A percentile compares a stretch with the other conserved stretches of the same genome.
Evolutionary conservation across 2,797 vertebrate species (phyloP).

Genomic region (Clarias fuscus): DNA sequence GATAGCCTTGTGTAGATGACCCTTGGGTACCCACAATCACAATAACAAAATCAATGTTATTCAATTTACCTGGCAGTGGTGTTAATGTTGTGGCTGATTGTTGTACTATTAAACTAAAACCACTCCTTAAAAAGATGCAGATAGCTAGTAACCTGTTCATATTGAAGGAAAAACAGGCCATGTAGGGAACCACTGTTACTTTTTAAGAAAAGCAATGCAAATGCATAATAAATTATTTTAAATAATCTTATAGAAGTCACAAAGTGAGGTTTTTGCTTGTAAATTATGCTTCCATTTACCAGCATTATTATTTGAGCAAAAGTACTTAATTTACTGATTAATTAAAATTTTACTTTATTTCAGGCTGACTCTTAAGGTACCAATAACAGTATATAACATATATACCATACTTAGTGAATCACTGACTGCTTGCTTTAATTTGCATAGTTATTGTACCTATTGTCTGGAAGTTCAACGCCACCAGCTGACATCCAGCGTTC

Average conservation of each 20-base stretch:
- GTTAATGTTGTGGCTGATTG: too few relatives aligned
- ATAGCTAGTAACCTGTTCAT: not conserved
- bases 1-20: too few relatives aligned
- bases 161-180: not conserved
- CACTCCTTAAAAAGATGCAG: not conserved
- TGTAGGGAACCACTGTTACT: not conserved
- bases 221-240: not conserved
- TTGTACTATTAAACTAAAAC: not conserved
- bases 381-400: too few relatives aligned
- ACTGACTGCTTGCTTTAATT: not conserved
- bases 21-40: too few relatives aligned
- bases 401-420: not conserved
- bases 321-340: not conserved
- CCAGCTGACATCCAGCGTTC: constrained; percentile 97
- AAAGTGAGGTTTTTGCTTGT: not conserved
- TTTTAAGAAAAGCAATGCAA: not conserved
- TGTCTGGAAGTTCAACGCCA: constrained; percentile 97
- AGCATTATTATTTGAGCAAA: not conserved
- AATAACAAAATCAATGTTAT: too few relatives aligned
- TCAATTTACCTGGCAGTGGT: too few relatives aligned
- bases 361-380: not conserved
- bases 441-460: constrained; percentile 77
- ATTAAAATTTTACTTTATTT: not conserved
- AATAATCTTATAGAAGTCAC: not conserved
- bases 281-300: not conserved